Evolutionary conservation across 2,113 vertebrate genomes (phyloP).

Genomic region (Cisticola juncidis): DNA sequence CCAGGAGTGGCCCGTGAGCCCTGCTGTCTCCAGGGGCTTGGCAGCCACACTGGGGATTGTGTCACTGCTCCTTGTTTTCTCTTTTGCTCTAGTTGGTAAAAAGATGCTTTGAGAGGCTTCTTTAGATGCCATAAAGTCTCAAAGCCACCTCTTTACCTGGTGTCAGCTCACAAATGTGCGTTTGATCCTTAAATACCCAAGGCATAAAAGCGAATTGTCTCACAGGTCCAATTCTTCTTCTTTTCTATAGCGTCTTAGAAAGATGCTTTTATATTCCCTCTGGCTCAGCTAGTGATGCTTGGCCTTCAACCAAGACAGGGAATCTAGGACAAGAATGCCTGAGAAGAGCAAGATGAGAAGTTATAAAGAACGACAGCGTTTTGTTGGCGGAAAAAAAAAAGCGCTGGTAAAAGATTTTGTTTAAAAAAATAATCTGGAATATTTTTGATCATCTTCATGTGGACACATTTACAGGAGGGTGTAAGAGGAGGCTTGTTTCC

Average conservation of each 20-base stretch:
- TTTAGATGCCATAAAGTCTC: neutral
- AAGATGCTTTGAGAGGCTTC: conserved; percentile 11
- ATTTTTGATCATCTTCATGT: neutral
- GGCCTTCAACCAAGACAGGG: conserved; percentile 43
- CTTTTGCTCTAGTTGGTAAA: neutral
- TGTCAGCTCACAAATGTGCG: neutral
- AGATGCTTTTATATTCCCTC: conserved; percentile 51
- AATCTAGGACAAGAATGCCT: conserved; percentile 55
- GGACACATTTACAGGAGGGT: neutral
- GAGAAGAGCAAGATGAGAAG: conserved; percentile 30
- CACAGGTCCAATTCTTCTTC: conserved; percentile 46
- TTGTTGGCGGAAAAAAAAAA: neutral
- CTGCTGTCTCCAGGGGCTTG: neutral
- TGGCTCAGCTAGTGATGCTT: conserved; percentile 50
- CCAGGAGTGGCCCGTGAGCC: neutral
- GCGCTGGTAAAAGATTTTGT: neutral
- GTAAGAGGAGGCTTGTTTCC: neutral
- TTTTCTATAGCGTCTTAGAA: conserved; percentile 40
- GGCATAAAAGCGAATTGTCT: conserved; percentile 44
- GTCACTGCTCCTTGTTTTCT: neutral
- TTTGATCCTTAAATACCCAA: conserved; percentile 53
- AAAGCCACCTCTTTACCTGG: conserved; percentile 40
- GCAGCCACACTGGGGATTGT: neutral
- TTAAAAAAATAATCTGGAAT: neutral
- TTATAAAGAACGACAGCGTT: neutral